phyloP scores from a whole-genome alignment of 2,113 vertebrate genomes.

The Perccottus glenii region DNA sequence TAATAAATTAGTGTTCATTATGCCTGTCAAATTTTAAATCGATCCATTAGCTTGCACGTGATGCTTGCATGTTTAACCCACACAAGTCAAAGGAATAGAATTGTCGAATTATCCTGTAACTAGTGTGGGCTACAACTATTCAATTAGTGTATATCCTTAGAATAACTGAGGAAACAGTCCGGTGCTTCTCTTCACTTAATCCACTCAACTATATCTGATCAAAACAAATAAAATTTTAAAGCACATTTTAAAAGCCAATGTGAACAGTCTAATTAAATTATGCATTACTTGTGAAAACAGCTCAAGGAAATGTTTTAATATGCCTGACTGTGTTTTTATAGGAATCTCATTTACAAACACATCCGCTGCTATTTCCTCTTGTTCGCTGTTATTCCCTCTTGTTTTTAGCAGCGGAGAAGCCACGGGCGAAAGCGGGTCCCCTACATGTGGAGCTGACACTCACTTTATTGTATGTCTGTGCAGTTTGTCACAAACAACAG shows the following conservation, averaged over 20 bases:
- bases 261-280: background rate
- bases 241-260: background rate
- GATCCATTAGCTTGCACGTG: background rate
- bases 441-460: background rate
- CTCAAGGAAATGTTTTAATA: conserved; percentile 18
- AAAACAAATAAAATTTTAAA: background rate
- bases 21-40: background rate
- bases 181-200: background rate
- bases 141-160: background rate
- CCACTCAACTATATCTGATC: background rate
- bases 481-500: background rate
- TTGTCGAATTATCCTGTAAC: conserved; percentile 12
- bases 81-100: background rate
- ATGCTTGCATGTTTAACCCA: background rate
- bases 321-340: conserved; percentile 12
- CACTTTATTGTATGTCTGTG: background rate
- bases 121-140: conserved; percentile 6
- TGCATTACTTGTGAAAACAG: conserved; percentile 5
- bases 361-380: background rate
- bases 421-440: background rate
- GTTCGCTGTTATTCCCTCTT: background rate
- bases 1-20: no score
- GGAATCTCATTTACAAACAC: conserved; percentile 11
- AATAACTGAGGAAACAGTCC: background rate
- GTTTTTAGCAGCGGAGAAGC: background rate